Evolutionary conservation across 2,113 vertebrate species (phyloP).

Genomic region (Seriola quinqueradiata): DNA sequence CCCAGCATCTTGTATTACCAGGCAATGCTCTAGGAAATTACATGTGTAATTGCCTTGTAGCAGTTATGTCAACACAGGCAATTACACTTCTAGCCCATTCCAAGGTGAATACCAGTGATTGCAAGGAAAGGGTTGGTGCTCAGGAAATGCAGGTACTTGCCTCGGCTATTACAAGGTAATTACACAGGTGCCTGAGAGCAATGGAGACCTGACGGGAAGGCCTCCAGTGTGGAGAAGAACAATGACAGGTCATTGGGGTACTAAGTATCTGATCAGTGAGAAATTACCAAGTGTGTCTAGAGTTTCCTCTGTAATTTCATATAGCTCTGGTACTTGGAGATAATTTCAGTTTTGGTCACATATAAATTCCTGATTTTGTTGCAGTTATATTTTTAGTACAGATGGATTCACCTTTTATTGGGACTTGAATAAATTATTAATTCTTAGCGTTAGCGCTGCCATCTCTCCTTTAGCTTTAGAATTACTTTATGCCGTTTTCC

Average conservation of each 20-base stretch:
- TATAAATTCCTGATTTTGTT: neutral
- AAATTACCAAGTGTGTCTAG: slow-evolving; percentile 20
- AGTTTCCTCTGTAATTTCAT: slow-evolving; percentile 36
- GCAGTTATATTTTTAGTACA: neutral
- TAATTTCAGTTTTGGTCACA: neutral
- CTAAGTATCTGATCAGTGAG: slow-evolving; percentile 59
- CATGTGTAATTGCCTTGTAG: slow-evolving; percentile 75
- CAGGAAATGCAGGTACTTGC: slow-evolving; percentile 73
- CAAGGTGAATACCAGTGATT: slow-evolving; percentile 69
- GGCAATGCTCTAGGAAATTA: slow-evolving; percentile 56
- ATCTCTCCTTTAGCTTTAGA: neutral
- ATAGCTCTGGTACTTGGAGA: neutral
- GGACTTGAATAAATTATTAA: neutral
- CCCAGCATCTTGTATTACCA: slow-evolving; percentile 42
- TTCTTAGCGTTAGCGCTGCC: neutral
- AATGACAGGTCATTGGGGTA: slow-evolving; percentile 47
- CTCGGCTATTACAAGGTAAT: slow-evolving; percentile 75
- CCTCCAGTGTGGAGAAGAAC: slow-evolving; percentile 47
- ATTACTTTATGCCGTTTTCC: neutral
- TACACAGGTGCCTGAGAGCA: slow-evolving; percentile 69
- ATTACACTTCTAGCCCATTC: slow-evolving; percentile 73
- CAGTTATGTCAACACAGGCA: slow-evolving; percentile 75
- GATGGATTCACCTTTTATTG: neutral
- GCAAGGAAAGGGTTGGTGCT: slow-evolving; percentile 54
- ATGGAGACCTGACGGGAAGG: slow-evolving; percentile 60